Evolutionary conservation across 2,797 vertebrate species (phyloP).

Genomic region (Dromococcyx pavoninus): DNA sequence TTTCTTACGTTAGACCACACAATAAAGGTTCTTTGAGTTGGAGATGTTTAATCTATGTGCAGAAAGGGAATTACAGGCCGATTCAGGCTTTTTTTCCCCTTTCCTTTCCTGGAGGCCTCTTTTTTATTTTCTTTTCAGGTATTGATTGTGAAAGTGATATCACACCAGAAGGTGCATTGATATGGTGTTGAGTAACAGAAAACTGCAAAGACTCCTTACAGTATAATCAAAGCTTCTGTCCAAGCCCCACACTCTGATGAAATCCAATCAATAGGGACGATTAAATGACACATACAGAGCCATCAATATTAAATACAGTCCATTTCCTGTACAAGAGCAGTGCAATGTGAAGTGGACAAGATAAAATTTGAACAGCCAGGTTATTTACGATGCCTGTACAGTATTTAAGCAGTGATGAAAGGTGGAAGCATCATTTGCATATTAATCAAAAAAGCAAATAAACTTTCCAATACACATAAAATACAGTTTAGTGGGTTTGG

Average conservation of each 20-base stretch:
- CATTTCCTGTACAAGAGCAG: constrained; percentile 81
- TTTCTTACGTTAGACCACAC: constrained; percentile 58
- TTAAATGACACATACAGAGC: constrained; percentile 91
- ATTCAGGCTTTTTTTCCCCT: background rate
- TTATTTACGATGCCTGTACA: constrained; percentile 60
- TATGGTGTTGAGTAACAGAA: constrained; percentile 78
- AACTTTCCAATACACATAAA: background rate
- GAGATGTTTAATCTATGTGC: constrained; percentile 65
- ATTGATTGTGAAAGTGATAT: constrained; percentile 85
- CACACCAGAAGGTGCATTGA: constrained; percentile 83
- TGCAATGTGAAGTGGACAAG: constrained; percentile 69
- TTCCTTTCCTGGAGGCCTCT: constrained; percentile 65
- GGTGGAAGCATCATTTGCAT: constrained; percentile 1
- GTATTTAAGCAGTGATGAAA: constrained; percentile 60
- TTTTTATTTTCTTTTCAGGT: constrained; percentile 76
- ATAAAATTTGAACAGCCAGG: constrained; percentile 72
- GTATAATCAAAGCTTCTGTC: constrained; percentile 82
- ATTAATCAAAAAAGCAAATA: background rate
- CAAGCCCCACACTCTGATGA: constrained; percentile 76
- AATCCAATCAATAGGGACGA: constrained; percentile 90
- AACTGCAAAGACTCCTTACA: constrained; percentile 77
- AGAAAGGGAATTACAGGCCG: constrained; percentile 54
- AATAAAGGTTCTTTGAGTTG: constrained; percentile 58
- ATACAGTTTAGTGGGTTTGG: background rate
- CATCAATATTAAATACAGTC: constrained; percentile 92